Percentiles rank a stretch among this genome's conserved stretches.
phyloP scores from a whole-genome alignment of 2,797 vertebrate genomes.

The Bovichtus variegatus region DNA sequence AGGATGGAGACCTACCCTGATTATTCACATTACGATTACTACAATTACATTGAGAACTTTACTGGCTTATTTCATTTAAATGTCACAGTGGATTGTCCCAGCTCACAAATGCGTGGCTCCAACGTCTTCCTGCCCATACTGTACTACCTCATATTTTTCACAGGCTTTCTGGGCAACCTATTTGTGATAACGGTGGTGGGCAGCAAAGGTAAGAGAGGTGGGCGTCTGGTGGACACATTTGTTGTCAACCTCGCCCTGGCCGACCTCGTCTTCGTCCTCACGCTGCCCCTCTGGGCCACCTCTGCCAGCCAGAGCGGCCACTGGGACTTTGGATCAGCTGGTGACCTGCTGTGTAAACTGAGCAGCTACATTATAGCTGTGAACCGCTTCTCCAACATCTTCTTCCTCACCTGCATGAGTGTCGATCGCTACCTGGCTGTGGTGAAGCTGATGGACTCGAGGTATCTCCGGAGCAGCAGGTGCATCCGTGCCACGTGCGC shows the following conservation, averaged over 20 bases:
- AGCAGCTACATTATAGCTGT: slow-evolving; percentile 89
- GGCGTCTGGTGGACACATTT: slow-evolving; percentile 90
- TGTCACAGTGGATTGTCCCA: background rate
- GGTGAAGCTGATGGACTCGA: slow-evolving; percentile 84
- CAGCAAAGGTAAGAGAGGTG: slow-evolving; percentile 52
- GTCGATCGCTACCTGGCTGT: slow-evolving; percentile 91
- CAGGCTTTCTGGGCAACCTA: slow-evolving; percentile 88
- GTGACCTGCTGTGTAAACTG: slow-evolving; percentile 85
- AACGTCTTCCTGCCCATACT: slow-evolving; percentile 79
- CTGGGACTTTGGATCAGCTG: slow-evolving; percentile 82
- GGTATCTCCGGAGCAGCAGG: slow-evolving; percentile 73
- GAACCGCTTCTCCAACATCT: slow-evolving; percentile 91
- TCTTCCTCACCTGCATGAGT: slow-evolving; percentile 91
- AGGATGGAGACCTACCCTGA: slow-evolving; percentile 39
- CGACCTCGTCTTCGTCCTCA: slow-evolving; percentile 88
- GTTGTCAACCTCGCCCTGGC: slow-evolving; percentile 89
- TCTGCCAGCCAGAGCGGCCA: slow-evolving; percentile 65
- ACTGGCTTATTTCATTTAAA: fast-evolving
- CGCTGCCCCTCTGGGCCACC: slow-evolving; percentile 89
- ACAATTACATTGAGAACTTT: fast-evolving
- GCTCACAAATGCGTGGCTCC: slow-evolving; percentile 18
- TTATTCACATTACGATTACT: background rate
- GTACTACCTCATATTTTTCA: slow-evolving; percentile 87
- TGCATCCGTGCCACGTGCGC: slow-evolving; percentile 76
- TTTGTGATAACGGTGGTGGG: slow-evolving; percentile 86